Conservation (phyloP, 2,113 vertebrate species). For the Atrichornis clamosus region DNA sequence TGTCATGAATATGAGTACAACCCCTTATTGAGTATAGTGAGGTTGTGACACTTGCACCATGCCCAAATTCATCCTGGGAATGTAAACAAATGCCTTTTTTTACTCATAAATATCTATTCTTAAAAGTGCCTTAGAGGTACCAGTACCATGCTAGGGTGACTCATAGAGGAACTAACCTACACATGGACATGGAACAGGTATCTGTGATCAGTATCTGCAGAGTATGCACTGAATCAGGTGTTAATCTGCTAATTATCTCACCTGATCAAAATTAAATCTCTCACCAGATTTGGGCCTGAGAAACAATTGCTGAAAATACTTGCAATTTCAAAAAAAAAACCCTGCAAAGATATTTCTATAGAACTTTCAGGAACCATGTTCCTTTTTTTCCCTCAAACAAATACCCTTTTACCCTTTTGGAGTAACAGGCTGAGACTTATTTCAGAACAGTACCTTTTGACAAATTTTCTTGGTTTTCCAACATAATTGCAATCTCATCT, state of each 20-base stretch:
- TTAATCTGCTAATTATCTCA: neutral
- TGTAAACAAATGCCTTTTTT: neutral
- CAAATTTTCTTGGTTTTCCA: slow-evolving; percentile 73
- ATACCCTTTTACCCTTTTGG: neutral
- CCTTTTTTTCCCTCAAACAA: neutral
- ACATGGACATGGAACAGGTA: neutral
- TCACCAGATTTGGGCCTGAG: neutral
- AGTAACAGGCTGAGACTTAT: neutral
- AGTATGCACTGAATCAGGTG: neutral
- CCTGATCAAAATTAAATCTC: neutral
- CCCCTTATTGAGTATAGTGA: neutral
- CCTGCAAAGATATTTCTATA: neutral
- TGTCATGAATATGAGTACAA: neutral
- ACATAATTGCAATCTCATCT: slow-evolving; percentile 66
- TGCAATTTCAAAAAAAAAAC: neutral
- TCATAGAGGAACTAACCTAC: neutral
- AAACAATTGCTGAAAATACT: neutral
- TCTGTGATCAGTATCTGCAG: neutral
- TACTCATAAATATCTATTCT: neutral
- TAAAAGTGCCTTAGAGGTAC: neutral
- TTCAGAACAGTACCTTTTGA: slow-evolving; percentile 73
- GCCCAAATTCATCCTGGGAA: neutral
- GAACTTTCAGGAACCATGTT: neutral
- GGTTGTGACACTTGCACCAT: neutral
- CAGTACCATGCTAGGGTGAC: neutral